Evolutionary conservation across 2,113 vertebrate genomes (phyloP), one percentile per base, ranked within the genome.

Genomic region (Ictidomys tridecemlineatus): DNA sequence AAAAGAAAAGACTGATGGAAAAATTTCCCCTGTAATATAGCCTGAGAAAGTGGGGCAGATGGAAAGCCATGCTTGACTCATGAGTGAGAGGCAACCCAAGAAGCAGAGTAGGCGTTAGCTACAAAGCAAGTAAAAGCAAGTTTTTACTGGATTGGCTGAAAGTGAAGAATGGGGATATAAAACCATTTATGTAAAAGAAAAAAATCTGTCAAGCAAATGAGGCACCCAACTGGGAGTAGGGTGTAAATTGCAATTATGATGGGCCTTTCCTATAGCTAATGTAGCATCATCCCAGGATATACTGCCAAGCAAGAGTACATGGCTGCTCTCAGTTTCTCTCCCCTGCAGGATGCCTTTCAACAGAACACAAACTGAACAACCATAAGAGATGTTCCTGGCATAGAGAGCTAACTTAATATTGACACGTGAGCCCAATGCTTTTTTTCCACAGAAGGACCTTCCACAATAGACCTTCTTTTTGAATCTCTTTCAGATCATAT

Each of bases 281-380:
- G 39, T 18, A 72, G 51, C 12, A n/a, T 37, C 42, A 18, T 12
- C 6, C 39, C 13, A 65, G 58, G 56, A 77, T 37, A 24, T 20
- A 65, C 11, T 32, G 0, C 8, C 16, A n/a, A 11, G 30, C 3
- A 32, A 3, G 0, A 42, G 6, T 63, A 20, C 51, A 17, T 8
- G 2, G 12, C 2, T 28, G 12, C 6, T n/a, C 10, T 45, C 39
- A 79, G 63, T 22, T 56, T 45, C n/a, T n/a, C 34, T 16, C n/a
- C 37, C 61, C 12, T 45, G 30, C 18, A 56, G 67, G 32, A 30
- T 53, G 37, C 30, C 17, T 87, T 51, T 37, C 32, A 78, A 78
- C 2, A 53, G 20, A 24, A 2, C 5, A 48, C 22, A 39, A 24
- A 48, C 12, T 63, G 34, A 51, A 63, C 4, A 82, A 28, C 1